Percentiles rank a stretch among this genome's conserved stretches.
These are phyloP conservation scores for Onychomys leucogaster DNA, from an alignment of 2,797 vertebrate species.

Conservation along the genomic window DNA sequence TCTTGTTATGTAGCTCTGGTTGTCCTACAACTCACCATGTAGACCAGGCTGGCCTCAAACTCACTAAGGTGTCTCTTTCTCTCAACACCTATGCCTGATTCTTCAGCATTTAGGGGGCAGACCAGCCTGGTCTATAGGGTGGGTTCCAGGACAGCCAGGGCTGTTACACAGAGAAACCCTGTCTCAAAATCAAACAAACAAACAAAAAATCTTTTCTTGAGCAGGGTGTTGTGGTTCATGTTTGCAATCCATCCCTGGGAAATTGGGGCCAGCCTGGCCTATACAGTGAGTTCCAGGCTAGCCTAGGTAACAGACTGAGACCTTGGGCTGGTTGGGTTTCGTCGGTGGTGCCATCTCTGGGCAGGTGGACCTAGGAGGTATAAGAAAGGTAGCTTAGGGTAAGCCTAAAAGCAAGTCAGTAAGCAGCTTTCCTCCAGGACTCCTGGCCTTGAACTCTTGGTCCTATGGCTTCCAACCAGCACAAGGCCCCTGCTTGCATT, in stretches of 20 bases:
- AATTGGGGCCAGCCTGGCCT: neutral
- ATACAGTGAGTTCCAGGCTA: neutral
- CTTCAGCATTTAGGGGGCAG: neutral
- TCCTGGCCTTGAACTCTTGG: neutral
- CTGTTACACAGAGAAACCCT: neutral
- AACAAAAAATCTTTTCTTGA: neutral
- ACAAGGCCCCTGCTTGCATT: neutral
- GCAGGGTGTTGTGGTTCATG: neutral
- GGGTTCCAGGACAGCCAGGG: neutral
- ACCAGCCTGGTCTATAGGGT: neutral
- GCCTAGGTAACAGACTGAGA: too few relatives aligned
- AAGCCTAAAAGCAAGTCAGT: neutral
- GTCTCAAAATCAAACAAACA: neutral
- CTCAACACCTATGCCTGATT: neutral
- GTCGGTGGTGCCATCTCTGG: neutral
- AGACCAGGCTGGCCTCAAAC: neutral
- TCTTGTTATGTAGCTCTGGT: neutral
- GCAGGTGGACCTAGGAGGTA: neutral
- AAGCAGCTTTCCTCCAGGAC: neutral
- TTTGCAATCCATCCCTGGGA: neutral
- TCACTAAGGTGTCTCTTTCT: neutral
- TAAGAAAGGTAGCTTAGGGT: neutral
- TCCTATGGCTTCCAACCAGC: neutral
- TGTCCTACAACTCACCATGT: neutral
- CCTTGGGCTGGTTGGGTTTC: neutral